phyloP scores from a whole-genome alignment of 2,888 invertebrate species.

The Elmis aenea region DNA sequence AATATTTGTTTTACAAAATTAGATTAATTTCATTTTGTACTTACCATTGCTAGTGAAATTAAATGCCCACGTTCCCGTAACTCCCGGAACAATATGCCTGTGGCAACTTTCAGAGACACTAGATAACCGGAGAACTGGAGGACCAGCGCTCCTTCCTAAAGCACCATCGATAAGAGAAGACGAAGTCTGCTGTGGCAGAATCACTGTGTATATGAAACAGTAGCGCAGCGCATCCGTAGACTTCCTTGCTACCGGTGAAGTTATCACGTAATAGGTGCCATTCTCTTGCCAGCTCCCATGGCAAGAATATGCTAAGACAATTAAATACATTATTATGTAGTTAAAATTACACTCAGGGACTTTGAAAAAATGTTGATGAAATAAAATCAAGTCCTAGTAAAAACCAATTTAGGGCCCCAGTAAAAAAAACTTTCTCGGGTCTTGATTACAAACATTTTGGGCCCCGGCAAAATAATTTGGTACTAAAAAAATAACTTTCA shows the following conservation, averaged over 20 bases:
- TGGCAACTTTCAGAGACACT: constrained; percentile 56
- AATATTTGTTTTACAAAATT: too few relatives aligned
- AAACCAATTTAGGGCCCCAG: too few relatives aligned
- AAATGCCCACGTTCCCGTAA: constrained; percentile 56
- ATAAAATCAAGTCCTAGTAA: constrained; percentile 1
- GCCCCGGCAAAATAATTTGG: too few relatives aligned
- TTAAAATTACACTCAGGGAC: background rate
- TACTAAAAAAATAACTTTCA: too few relatives aligned
- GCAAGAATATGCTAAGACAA: constrained; percentile 60
- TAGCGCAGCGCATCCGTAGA: constrained; percentile 52
- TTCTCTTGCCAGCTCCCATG: constrained; percentile 69
- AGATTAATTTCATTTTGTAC: constrained; percentile 22
- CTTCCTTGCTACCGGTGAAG: constrained; percentile 54
- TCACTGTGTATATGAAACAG: constrained; percentile 59
- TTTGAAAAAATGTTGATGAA: background rate
- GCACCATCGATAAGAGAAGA: constrained; percentile 7
- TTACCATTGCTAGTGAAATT: constrained; percentile 65
- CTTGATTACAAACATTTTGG: too few relatives aligned
- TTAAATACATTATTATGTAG: too few relatives aligned
- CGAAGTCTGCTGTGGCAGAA: constrained; percentile 26
- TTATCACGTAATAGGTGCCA: constrained; percentile 60
- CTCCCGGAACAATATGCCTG: constrained; percentile 51
- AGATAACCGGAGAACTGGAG: constrained; percentile 46
- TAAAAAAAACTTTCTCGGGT: too few relatives aligned
- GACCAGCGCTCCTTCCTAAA: constrained; percentile 29